Evolutionary conservation across 2,797 vertebrate genomes (phyloP).

Genomic region (Macroramphosus scolopax): DNA sequence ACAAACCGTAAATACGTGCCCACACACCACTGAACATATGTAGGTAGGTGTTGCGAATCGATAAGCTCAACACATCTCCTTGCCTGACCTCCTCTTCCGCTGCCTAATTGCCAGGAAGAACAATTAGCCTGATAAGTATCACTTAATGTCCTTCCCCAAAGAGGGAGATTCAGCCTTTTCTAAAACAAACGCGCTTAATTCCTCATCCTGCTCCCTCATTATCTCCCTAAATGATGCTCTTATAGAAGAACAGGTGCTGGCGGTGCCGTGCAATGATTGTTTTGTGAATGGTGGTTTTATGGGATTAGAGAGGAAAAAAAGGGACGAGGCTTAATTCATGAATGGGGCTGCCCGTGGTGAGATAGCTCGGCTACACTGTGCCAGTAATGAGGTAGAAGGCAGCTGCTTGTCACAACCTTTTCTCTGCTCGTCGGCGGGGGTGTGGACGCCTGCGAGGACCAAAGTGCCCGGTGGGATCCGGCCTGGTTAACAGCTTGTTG

Average conservation of each 20-base stretch:
- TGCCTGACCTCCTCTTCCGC: slow-evolving; percentile 40
- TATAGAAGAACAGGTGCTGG: slow-evolving; percentile 57
- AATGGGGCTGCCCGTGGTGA: slow-evolving; percentile 46
- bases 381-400: slow-evolving; percentile 70
- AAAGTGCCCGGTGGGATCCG: slow-evolving; percentile 68
- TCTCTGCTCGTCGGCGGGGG: slow-evolving; percentile 48
- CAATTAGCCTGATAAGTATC: slow-evolving; percentile 71
- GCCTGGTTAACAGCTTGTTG: slow-evolving; percentile 40
- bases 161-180: slow-evolving; percentile 42
- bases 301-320: slow-evolving; percentile 60
- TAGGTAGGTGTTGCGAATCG: slow-evolving; percentile 57
- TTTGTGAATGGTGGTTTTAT: slow-evolving; percentile 60
- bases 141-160: slow-evolving; percentile 56
- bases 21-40: slow-evolving; percentile 44
- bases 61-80: slow-evolving; percentile 45
- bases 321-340: slow-evolving; percentile 35
- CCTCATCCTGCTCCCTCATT: slow-evolving; percentile 63
- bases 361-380: slow-evolving; percentile 61
- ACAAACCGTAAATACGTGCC: slow-evolving; percentile 28
- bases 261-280: slow-evolving; percentile 45
- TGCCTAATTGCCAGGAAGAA: slow-evolving; percentile 63
- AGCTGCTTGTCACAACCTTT: slow-evolving; percentile 61
- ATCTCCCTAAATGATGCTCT: slow-evolving; percentile 54
- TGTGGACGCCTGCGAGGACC: slow-evolving; percentile 61
- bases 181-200: slow-evolving; percentile 67